Evolutionary conservation across 1,140 invertebrate genomes (phyloP).

Genomic region (Zaprionus ghesquierei): DNA sequence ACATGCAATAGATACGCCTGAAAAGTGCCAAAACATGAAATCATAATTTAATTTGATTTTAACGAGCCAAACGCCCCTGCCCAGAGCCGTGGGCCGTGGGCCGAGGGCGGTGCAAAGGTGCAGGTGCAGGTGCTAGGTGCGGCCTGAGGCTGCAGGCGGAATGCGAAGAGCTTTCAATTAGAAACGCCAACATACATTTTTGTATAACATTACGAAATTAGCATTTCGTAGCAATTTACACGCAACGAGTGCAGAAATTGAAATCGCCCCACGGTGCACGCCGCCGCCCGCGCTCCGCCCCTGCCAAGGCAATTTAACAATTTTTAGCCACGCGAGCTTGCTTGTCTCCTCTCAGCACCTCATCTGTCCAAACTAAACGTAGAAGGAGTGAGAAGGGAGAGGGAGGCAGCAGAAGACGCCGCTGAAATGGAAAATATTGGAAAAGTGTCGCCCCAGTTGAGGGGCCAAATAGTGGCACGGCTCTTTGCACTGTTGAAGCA

Average conservation of each 20-base stretch:
- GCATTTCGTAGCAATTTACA: constrained; percentile 67
- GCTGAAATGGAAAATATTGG: constrained; percentile 46
- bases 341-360: constrained; percentile 46
- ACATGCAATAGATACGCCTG: constrained; percentile 31
- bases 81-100: too few species aligned
- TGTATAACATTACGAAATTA: constrained; percentile 42
- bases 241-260: constrained; percentile 55
- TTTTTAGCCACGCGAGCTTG: constrained; percentile 55
- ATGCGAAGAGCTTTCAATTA: constrained; percentile 51
- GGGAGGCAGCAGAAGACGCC: neutral
- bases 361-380: constrained; percentile 41
- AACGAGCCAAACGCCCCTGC: constrained; percentile 31
- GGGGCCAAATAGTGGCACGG: constrained; percentile 77
- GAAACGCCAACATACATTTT: constrained; percentile 45
- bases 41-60: constrained; percentile 72
- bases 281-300: neutral
- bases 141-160: neutral
- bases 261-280: neutral
- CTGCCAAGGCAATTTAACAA: constrained; percentile 25
- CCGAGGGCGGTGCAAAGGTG: neutral
- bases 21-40: constrained; percentile 77
- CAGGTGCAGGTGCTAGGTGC: neutral
- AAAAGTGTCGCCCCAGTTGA: constrained; percentile 64
- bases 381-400: neutral
- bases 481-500: constrained; percentile 63